Base-by-base conservation (phyloP, 2,888 invertebrate genomes). In the Drosophila seclusa region DNA sequence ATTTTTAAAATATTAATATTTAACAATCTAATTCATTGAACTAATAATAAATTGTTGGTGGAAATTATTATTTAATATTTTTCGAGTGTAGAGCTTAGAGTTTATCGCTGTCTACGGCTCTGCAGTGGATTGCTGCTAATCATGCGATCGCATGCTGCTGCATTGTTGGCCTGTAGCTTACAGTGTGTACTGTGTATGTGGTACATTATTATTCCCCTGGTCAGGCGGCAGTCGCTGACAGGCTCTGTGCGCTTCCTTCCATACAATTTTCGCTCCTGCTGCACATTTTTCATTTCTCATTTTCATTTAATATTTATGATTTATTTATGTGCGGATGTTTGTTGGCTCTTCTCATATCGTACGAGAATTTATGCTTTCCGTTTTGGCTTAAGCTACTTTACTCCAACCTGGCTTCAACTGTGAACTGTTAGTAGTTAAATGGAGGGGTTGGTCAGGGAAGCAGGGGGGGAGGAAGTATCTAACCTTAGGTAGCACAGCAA, bases 261-360 rank as follows among this genome's bases (percentile, higher is more conserved):
- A 65, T 75, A 65, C 68, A 66, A 75, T 76, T 66, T 40, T 27
- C 49, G 71, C 68, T 68, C 45, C 32, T 73, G 48, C 65, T 68
- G 89, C 78, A 86, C 87, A 83, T 83, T 84, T 86, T 89, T 86
- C 90, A 78, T 77, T 76, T 63, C 58, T 89, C 84, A 82, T 85
- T 85, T 89, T 86, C 86, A 90, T 86, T 86, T 90, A 89, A 90
- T 90, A 87, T 87, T 90, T 90, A 90, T 87, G 86, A 89, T 87
- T 89, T 87, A 87, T 87, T 90, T 90, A 76, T 89, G 90, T 87
- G 89, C 86, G 85, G 85, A 90, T 85, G 85, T 88, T 90, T 83
- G 88, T 78, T 85, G 90, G 88, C 90, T 85, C 69, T 74, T 85
- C 70, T 88, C 85, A 89, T 85, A 89, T 85, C 85, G 85, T 88